Conservation (phyloP, 2,888 invertebrate species). For the Gandaritis pyraliata region DNA sequence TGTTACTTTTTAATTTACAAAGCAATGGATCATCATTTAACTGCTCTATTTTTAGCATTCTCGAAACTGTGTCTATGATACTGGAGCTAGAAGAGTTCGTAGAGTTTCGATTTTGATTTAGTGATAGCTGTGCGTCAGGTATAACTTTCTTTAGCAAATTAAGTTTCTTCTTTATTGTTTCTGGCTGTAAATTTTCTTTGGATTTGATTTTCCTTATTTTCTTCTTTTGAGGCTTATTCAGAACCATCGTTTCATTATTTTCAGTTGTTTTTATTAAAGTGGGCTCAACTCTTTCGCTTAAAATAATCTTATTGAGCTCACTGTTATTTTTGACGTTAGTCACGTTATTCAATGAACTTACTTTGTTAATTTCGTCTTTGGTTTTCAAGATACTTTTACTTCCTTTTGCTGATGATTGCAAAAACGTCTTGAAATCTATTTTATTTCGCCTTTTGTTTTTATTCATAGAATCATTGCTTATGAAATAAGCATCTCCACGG, state of each 20-base stretch:
- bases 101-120: constrained; percentile 2
- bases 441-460: constrained; percentile 24
- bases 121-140: neutral
- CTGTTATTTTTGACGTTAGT: neutral
- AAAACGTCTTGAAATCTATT: constrained; percentile 14
- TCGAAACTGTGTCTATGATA: neutral
- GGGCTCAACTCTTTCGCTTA: neutral
- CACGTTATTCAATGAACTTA: neutral
- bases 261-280: neutral
- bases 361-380: constrained; percentile 16
- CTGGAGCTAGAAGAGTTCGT: neutral
- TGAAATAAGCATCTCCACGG: constrained; percentile 20
- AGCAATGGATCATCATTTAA: neutral
- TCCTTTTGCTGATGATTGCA: constrained; percentile 16
- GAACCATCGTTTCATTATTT: neutral
- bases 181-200: neutral
- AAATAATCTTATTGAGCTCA: neutral
- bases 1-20: neutral
- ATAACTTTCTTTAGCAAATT: neutral
- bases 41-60: neutral
- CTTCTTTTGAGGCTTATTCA: neutral
- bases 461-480: constrained; percentile 20
- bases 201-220: neutral
- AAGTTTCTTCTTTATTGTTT: neutral
- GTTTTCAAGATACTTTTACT: constrained; percentile 11